Conservation (phyloP, 1,140 invertebrate genomes). For the Pseudomyrmex sp. region DNA sequence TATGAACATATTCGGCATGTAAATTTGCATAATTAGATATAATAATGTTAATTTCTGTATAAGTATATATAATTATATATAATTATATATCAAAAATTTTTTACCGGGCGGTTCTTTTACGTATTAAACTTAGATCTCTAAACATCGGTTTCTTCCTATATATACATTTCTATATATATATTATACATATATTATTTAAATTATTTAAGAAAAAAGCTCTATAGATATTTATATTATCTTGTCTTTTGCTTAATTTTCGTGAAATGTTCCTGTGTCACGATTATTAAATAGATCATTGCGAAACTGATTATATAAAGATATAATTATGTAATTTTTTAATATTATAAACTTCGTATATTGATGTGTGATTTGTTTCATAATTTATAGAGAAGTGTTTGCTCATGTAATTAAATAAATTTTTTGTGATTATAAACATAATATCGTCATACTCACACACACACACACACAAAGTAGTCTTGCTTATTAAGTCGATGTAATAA, state of each 20-base stretch:
- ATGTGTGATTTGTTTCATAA: conserved; percentile 48
- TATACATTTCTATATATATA: conserved; percentile 75
- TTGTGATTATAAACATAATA: conserved; percentile 27
- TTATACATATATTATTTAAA: conserved; percentile 63
- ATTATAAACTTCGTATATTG: too few relatives aligned
- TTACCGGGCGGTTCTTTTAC: conserved; percentile 37
- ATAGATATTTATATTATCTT: conserved; percentile 15
- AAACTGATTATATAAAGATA: conserved; percentile 46
- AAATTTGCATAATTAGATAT: too few relatives aligned
- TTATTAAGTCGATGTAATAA: not conserved
- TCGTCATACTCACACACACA: conserved; percentile 17
- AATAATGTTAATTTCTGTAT: too few relatives aligned
- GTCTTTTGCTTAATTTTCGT: conserved; percentile 30
- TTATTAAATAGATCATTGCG: conserved; percentile 49
- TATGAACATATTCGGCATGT: too few relatives aligned
- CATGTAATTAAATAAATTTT: conserved; percentile 44
- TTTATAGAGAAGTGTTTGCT: conserved; percentile 48
- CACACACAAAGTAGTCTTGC: not conserved
- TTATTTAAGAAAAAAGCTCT: conserved; percentile 76
- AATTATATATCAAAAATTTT: too few relatives aligned
- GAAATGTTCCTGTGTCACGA: conserved; percentile 31
- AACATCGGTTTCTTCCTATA: conserved; percentile 63
- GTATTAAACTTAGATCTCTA: conserved; percentile 42
- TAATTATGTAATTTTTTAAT: conserved; percentile 22
- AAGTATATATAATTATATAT: too few relatives aligned